Evolutionary conservation across 2,888 invertebrate genomes (phyloP).

Genomic region (Pollenia amentaria): DNA sequence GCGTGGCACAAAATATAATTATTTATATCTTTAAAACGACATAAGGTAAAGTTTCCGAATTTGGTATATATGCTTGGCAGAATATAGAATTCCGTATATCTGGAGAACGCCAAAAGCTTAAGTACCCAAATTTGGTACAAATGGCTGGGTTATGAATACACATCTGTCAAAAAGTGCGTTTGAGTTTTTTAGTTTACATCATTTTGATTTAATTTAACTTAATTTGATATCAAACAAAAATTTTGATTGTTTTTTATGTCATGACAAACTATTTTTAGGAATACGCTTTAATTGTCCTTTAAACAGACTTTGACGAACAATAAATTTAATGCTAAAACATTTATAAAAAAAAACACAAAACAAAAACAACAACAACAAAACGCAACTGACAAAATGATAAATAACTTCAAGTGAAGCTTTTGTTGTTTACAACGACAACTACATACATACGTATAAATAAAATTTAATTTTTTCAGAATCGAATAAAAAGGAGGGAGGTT

Average conservation of each 20-base stretch:
- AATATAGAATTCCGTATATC: too few species aligned
- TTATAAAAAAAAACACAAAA: background rate
- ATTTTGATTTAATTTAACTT: slow-evolving; percentile 18
- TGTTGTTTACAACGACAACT: slow-evolving; percentile 27
- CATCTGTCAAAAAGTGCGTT: too few species aligned
- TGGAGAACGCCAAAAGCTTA: too few species aligned
- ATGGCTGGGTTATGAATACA: too few species aligned
- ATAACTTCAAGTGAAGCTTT: slow-evolving; percentile 31
- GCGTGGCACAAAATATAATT: too few species aligned
- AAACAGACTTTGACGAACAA: slow-evolving; percentile 32
- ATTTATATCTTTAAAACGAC: too few species aligned
- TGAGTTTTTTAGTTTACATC: background rate
- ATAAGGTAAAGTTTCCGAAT: too few species aligned
- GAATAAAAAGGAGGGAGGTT: background rate
- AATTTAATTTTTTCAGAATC: background rate
- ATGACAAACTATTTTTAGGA: slow-evolving; percentile 11
- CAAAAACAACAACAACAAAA: background rate
- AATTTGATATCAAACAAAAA: slow-evolving; percentile 10
- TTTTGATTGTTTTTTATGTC: background rate
- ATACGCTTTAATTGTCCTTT: slow-evolving; percentile 38
- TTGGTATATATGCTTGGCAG: too few species aligned
- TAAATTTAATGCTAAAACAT: slow-evolving; percentile 24
- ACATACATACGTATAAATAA: background rate
- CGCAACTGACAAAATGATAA: slow-evolving; percentile 57
- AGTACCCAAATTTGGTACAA: too few species aligned